Base-by-base conservation (phyloP, 2,888 invertebrate species). In the Catotricha subobsoleta region DNA sequence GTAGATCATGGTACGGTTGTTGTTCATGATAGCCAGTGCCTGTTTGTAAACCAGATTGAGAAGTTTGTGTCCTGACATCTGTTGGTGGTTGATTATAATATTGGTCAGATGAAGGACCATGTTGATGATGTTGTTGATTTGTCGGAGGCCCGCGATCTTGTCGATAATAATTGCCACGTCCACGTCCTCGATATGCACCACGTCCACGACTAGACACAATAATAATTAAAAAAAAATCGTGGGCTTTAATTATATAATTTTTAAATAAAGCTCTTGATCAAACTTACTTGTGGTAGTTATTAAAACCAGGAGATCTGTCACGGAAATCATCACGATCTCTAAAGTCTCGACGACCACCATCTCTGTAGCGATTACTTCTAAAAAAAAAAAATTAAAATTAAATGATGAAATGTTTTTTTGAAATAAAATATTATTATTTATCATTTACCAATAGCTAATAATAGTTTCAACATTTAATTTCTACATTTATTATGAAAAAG, bases 201-300 rank as follows among this genome's bases (percentile, higher is more conserved):
- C 48, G 34, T 3, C 46, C 46, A 29, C 46, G 42, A 23, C 47
- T 46, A 31, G n/a, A n/a, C n/a, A n/a, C n/a, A n/a, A n/a, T n/a
- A n/a, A n/a, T n/a, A n/a, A 35, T 13, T n/a, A 9, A 15, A 18
- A 34, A 5, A 19, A 8, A 19, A 34, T 20, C 19, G n/a, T 19
- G 10, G 3, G 20, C 20, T 34, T 20, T 34, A 12, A 20, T 18
- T 34, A 20, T 12, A 19, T 34, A 12, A 18, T 8, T 34, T 10
- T 4, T n/a, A n/a, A 29, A 3, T 10, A 12, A 34, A 34, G 9
- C 3, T 12, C 12, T 8, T 7, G 2, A 15, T 30, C 25, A 31
- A 4, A 34, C 28, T 36, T 36, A 42, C 41, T 30, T 15, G n/a
- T 35, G 34, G 27, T 30, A 25, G 15, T 23, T 35, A 41, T 43